Evolutionary conservation across 2,888 invertebrate species (phyloP).

Genomic region (Panopea generosa): DNA sequence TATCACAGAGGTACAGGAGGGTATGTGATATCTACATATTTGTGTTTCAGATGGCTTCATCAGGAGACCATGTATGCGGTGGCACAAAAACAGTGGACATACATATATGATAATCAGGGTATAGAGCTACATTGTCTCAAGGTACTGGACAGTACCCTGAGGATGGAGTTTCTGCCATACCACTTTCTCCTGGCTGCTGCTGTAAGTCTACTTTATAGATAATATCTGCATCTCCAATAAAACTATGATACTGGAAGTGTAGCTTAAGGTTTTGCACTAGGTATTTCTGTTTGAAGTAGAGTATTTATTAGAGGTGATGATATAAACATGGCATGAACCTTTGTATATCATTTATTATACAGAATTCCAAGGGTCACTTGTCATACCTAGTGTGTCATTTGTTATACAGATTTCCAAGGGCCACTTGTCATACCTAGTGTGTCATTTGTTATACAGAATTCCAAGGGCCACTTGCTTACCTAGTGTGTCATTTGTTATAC

Average conservation of each 20-base stretch:
- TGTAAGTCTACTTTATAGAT: constrained; percentile 88
- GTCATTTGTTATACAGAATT: too few species aligned
- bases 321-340: too few species aligned
- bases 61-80: constrained; percentile 98
- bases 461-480: too few species aligned
- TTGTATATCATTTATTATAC: too few species aligned
- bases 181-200: constrained; percentile 96
- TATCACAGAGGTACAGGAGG: too few species aligned
- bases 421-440: too few species aligned
- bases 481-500: too few species aligned
- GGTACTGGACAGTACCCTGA: constrained; percentile 91
- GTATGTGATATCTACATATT: too few species aligned
- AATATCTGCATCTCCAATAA: neutral
- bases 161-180: constrained; percentile 97
- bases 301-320: neutral
- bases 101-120: constrained; percentile 99
- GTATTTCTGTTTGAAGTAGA: neutral
- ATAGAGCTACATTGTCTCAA: constrained; percentile 98
- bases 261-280: neutral
- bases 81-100: constrained; percentile 98
- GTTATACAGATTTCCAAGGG: too few species aligned
- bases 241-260: neutral
- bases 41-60: constrained; percentile 87
- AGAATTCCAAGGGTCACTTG: too few species aligned
- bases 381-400: too few species aligned